Evolutionary conservation across 2,888 invertebrate species (phyloP), one percentile per base, ranked within the genome.

Genomic region (Rutpela maculata): DNA sequence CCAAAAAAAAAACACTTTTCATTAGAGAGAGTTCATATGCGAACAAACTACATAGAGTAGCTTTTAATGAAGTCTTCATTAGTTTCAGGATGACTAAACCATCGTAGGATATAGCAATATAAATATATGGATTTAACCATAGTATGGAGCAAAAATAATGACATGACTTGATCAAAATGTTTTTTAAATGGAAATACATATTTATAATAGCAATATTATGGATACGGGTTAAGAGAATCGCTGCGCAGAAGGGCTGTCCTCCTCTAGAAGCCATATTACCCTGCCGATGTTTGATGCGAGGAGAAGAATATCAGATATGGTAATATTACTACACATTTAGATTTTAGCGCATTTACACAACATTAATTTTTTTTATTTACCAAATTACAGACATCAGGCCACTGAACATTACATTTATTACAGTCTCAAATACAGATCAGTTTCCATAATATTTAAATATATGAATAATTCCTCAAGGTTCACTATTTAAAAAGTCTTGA

Each of bases 291-390:
- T 93, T 96, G 35, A 92, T 94, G 80, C 92, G 95, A 65, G 93
- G 93, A 85, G 94, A 95, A 86, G 96, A 97, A 86, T 92, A 95
- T 83, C 97, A 97, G 91, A 95, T 97, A 91, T 97, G 97, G 97
- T 96, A 91, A 90, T 87, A 70, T 35, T 19, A 55, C 4, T 7
- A 26, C 31, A 35, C 31, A 35, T 35, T 35, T 35, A 35, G 9
- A 7, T 5, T 9, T 3, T 35, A 35, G 7, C 0, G 7, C 22
- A 26, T 35, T 9, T 35, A 35, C 31, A 35, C 7, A 35, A 5
- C 2, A 26, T 26, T 26, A 26, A 26, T 3, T 26, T 26, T 26
- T 26, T 3, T 6, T 3, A 35, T 35, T 35, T 35, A 35, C 2
- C 7, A 7, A 35, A 35, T 35, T 35, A 35, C 7, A 9, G 31